phyloP scores from a whole-genome alignment of 1,140 invertebrate species.

The Lepidurus apus region DNA sequence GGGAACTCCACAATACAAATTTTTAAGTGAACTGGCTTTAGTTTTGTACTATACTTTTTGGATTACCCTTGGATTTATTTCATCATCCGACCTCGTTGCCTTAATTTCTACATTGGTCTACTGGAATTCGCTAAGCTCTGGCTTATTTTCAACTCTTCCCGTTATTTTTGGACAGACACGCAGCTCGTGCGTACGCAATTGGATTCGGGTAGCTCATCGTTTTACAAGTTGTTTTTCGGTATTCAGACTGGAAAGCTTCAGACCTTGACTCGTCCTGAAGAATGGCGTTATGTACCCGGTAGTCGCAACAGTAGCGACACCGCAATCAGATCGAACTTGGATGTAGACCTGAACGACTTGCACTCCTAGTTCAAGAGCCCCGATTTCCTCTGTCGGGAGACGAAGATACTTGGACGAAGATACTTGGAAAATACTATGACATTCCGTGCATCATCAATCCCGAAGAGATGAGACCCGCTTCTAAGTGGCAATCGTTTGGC shows the following conservation, averaged over 20 bases:
- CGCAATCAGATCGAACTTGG: background rate
- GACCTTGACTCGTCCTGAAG: background rate
- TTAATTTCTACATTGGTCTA: too few species aligned
- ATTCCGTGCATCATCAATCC: background rate
- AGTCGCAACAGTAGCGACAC: background rate
- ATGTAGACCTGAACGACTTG: background rate
- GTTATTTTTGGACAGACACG: too few species aligned
- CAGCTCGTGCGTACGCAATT: background rate
- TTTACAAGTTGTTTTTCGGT: background rate
- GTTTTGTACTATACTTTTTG: too few species aligned
- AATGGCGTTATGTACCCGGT: constrained; percentile 26
- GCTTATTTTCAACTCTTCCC: too few species aligned
- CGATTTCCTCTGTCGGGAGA: background rate
- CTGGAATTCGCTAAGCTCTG: too few species aligned
- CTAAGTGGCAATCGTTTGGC: background rate
- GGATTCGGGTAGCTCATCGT: background rate
- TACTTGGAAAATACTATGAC: too few species aligned
- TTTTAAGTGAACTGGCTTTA: too few species aligned
- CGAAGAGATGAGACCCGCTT: background rate
- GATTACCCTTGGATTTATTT: too few species aligned
- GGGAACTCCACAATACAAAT: too few species aligned
- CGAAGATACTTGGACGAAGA: constrained; percentile 4
- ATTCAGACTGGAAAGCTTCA: background rate
- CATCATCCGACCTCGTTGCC: too few species aligned
- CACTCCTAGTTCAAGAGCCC: background rate